Evolutionary conservation across 1,140 invertebrate genomes (phyloP), one percentile per base, ranked within the genome.

Genomic region (Cryptotermes secundus): DNA sequence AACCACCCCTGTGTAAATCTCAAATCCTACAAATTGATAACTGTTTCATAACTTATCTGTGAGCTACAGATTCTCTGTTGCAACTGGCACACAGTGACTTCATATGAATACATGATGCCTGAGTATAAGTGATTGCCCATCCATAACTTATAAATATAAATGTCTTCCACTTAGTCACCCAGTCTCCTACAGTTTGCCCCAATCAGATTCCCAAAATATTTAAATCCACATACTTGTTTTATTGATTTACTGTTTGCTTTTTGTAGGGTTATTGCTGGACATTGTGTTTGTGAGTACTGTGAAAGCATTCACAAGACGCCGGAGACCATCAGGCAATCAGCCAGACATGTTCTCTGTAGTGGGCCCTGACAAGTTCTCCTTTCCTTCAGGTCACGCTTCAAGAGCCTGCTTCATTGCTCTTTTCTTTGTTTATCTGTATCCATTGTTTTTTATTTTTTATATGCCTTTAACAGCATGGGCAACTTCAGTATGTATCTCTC

Each of bases 331-430:
- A 1, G 90, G 92, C 34, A 95, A 96, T 88, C 87, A 89, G 65
- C 84, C 86, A 79, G 94, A 96, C 86, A 92, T 93, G 90, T 92
- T 93, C 83, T 87, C 91, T 7, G 90, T 92, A 89, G 92, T 88
- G 89, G 92, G 93, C 1, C 91, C 97, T 0, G 98, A 99, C 89
- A 95, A 97, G 87, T 99, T 95, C 88, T 97, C 97, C 53, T 99
- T 99, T 89, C 98, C 98, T 38, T 99, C 98, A 0, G 98, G 98
- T 1, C 98, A 99, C 90, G 93, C 96, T 3, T 97, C 97, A n/a
- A 90, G 98, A 87, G 93, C 96, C 19, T 92, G 94, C 22, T 93
- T 96, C 88, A 89, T 99, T 26, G 90, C 93, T 2, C 93, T 93
- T 80, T 95, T 97, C 87, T 94, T 96, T 84, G 91, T 92, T 12